Evolutionary conservation across 2,113 vertebrate genomes (phyloP), one percentile per base, ranked within the genome.

Genomic region (Rhea americana): DNA sequence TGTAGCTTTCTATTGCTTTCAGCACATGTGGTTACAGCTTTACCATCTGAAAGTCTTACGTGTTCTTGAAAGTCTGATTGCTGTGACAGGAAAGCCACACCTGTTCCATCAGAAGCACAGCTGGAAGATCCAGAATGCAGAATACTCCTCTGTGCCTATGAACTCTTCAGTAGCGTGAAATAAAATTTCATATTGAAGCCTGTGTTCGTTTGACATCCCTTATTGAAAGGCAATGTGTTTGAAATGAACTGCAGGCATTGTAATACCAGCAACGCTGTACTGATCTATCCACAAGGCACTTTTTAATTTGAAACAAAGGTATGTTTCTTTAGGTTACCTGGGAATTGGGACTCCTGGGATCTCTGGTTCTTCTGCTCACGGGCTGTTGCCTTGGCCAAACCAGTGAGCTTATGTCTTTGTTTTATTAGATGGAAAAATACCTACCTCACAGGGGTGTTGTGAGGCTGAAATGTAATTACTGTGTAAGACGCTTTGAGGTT

Each of bases 401-500:
- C 8, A 78, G 24, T 91, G 70, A 79, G 61, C 47, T 63, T 28
- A 45, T 91, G 39, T 26, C 48, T 82, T 37, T 61, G 65, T 48
- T 48, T 59, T 14, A 70, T 77, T 19, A 72, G 48, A 71, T 79
- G 75, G 62, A 66, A 41, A 22, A 78, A 89, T 80, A 84, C 58
- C 50, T 79, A n/a, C 81, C 84, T 95, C 80, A 4, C 82, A 86
- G 91, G 76, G 92, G 26, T 82, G 82, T 59, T 84, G 92, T 89
- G 89, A 93, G 72, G 89, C 82, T 89, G 75, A 73, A 13, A 11
- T 62, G 20, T 19, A 66, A 28, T 32, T 75, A 43, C 85, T 95
- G 76, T 82, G 75, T 45, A 56, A 93, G 89, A 45, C 62, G 71
- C 66, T 82, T 85, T 91, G 82, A 85, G 74, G 65, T 74, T 4